Base-by-base conservation (phyloP, 2,888 invertebrate species). In the Hololepta plana region DNA sequence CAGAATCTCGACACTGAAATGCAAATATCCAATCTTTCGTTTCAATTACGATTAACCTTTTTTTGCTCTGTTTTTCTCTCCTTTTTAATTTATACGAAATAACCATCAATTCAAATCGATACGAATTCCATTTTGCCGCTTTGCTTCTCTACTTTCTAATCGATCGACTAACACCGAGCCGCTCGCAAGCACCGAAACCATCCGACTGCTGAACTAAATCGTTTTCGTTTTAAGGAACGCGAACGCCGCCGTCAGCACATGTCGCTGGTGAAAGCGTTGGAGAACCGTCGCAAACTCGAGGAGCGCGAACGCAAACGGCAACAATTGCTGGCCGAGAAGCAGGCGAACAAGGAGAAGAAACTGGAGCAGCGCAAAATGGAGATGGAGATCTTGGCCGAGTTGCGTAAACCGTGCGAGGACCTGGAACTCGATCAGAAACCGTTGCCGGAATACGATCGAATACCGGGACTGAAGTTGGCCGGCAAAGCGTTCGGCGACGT, bases 401-500 rank as follows among this genome's bases (percentile, higher is more conserved):
- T 76, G 23, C 72, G 87, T 43, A 82, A 87, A 51, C 90, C 91
- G 0, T 75, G 81, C 41, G 93, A 93, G 53, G 93, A 93, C 51
- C 75, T 90, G 44, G 79, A 87, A 38, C 57, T 93, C 9, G 77
- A 80, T 44, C 75, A 75, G 44, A 67, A 72, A 45, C 57, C 67
- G 1, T 55, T 84, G 34, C 82, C 82, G 1, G 60, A 67, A 3
- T 58, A 82, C 27, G 69, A 73, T 28, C 63, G 90, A 37, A 72
- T 95, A 38, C 71, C 77, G 0, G 51, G 51, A 8, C 34, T 55
- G 23, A 51, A 49, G 45, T 57, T 96, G 26, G 65, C 81, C 1
- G 90, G 88, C 0, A 74, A 81, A 46, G 90, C 91, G 1, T 85
- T 91, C 60, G 80, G 85, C 1, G 85, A 95, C 53, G 63, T 82